phyloP scores from a whole-genome alignment of 53 echinoderm and acorn worm genomes.

The Paelopatides confundens region DNA sequence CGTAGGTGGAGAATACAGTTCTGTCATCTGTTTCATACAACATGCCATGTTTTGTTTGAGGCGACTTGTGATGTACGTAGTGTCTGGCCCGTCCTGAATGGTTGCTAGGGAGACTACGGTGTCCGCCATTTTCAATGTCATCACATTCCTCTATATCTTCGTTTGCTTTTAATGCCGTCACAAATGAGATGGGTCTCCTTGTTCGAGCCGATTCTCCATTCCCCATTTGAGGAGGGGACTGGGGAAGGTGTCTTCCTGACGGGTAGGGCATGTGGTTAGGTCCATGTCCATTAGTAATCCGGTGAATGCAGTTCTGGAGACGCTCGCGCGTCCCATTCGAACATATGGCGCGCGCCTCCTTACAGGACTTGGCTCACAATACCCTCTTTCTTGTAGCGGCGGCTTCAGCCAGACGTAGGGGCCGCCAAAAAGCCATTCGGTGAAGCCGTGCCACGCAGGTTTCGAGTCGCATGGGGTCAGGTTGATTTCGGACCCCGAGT shows the following conservation, averaged over 20 bases:
- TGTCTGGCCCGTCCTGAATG: conserved; percentile 20
- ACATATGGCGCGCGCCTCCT: too few relatives aligned
- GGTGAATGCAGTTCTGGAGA: too few relatives aligned
- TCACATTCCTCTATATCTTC: conserved; percentile 79
- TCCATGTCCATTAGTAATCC: conserved; percentile 43
- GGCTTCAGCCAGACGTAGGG: too few relatives aligned
- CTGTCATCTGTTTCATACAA: conserved; percentile 34
- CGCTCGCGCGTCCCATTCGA: too few relatives aligned
- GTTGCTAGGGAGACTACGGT: neutral
- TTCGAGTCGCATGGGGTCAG: too few relatives aligned
- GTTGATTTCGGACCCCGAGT: too few relatives aligned
- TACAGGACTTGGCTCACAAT: too few relatives aligned
- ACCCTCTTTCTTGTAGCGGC: too few relatives aligned
- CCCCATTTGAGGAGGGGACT: conserved; percentile 34
- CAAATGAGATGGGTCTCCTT: conserved; percentile 93
- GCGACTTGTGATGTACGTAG: conserved; percentile 30
- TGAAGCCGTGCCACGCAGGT: too few relatives aligned
- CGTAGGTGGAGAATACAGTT: conserved; percentile 62
- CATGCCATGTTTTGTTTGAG: conserved; percentile 11
- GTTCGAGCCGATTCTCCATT: conserved; percentile 77
- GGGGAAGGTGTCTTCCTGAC: conserved; percentile 38
- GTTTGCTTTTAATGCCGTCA: conserved; percentile 90
- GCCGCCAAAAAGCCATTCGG: too few relatives aligned
- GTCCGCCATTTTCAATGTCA: conserved; percentile 39
- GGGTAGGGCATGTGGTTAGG: conserved; percentile 48